phyloP scores from a whole-genome alignment of 1,140 invertebrate genomes.

The Eciton burchellii region DNA sequence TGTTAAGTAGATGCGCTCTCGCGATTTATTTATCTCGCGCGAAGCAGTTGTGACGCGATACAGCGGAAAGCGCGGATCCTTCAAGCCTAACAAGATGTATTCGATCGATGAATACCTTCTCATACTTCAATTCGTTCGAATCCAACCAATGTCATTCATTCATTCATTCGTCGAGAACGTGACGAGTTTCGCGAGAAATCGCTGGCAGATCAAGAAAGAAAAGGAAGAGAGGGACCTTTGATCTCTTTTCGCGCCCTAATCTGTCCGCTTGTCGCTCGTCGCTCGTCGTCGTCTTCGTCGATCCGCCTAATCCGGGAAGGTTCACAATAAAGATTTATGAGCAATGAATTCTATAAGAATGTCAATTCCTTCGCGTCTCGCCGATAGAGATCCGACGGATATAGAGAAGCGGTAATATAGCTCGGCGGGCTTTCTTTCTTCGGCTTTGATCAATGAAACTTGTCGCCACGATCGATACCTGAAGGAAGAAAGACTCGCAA shows the following conservation, averaged over 20 bases:
- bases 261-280: background rate
- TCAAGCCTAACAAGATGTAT: too few species aligned
- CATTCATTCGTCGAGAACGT: too few species aligned
- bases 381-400: background rate
- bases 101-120: too few species aligned
- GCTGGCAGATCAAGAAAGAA: too few species aligned
- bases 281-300: background rate
- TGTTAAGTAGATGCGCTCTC: slow-evolving; percentile 37
- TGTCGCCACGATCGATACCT: slow-evolving; percentile 8
- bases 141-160: too few species aligned
- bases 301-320: background rate
- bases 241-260: slow-evolving; percentile 14
- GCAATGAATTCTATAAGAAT: slow-evolving; percentile 7
- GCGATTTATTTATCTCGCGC: slow-evolving; percentile 26
- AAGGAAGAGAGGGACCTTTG: slow-evolving; percentile 16
- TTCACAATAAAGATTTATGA: background rate
- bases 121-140: too few species aligned
- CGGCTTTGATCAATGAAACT: slow-evolving; percentile 27
- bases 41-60: background rate
- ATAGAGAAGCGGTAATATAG: slow-evolving; percentile 13
- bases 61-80: background rate
- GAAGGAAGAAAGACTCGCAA: slow-evolving; percentile 7
- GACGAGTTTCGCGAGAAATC: too few species aligned
- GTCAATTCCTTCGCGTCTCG: background rate
- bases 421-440: slow-evolving; percentile 2